Evolutionary conservation across 1,140 invertebrate species (phyloP).

Genomic region (Radopholus similis): DNA sequence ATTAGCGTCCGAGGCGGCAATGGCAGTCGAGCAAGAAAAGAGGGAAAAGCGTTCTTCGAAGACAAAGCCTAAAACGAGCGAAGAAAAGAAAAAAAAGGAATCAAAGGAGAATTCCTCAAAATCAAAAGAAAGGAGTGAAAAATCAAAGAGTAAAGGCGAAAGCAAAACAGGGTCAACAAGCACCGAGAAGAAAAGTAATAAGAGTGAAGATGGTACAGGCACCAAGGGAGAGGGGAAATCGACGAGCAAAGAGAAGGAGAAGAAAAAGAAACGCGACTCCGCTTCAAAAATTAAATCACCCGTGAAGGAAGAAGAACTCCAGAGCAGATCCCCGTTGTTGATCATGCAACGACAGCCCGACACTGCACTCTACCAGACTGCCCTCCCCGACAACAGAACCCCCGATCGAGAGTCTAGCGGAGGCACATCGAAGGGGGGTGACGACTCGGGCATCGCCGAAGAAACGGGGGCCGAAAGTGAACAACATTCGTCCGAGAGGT

Average conservation of each 20-base stretch:
- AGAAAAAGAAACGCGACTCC: slow-evolving; percentile 17
- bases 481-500: slow-evolving; percentile 7
- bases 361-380: neutral
- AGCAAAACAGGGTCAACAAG: slow-evolving; percentile 5
- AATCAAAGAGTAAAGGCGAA: neutral
- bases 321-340: neutral
- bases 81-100: slow-evolving; percentile 10
- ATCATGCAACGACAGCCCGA: neutral
- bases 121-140: slow-evolving; percentile 5
- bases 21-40: slow-evolving; percentile 11
- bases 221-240: neutral
- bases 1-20: slow-evolving; percentile 37
- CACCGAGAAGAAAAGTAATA: slow-evolving; percentile 6
- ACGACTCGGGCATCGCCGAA: slow-evolving; percentile 47
- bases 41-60: slow-evolving; percentile 11
- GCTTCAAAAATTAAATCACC: neutral
- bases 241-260: neutral
- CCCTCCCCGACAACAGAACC: slow-evolving; percentile 1
- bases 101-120: slow-evolving; percentile 10
- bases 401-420: slow-evolving; percentile 45
- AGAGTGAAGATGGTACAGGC: slow-evolving; percentile 11
- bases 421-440: slow-evolving; percentile 46
- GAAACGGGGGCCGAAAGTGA: slow-evolving; percentile 39
- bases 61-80: slow-evolving; percentile 15
- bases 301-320: neutral